Conservation (phyloP, 2,113 vertebrate genomes). For the Calcarius ornatus region DNA sequence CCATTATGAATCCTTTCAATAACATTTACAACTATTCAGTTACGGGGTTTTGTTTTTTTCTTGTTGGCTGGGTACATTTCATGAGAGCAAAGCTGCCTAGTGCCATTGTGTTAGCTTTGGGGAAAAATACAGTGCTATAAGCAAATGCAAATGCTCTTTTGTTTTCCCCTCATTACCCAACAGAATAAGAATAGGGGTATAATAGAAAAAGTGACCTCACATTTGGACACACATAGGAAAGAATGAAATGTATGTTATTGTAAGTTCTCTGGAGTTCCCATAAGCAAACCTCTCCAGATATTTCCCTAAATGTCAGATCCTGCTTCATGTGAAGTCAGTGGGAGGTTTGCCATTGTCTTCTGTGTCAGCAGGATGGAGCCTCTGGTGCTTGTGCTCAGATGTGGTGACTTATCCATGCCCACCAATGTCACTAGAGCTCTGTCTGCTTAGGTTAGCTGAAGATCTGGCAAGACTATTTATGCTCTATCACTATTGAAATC, state of each 20-base stretch:
- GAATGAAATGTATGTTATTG: conserved; percentile 10
- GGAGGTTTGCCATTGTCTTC: conserved; percentile 30
- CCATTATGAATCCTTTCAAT: conserved; percentile 36
- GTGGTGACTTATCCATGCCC: background rate
- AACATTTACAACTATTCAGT: conserved; percentile 38
- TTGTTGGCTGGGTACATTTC: conserved; percentile 28
- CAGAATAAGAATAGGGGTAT: conserved; percentile 16
- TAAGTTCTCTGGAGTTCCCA: background rate
- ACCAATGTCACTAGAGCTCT: background rate
- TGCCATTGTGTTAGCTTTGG: conserved; percentile 4
- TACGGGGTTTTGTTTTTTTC: background rate
- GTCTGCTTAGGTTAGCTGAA: background rate
- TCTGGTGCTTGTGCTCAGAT: background rate
- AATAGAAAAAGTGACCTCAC: conserved; percentile 44
- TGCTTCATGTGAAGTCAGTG: background rate
- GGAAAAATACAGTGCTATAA: conserved; percentile 26
- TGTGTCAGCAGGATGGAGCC: background rate
- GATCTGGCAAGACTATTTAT: background rate
- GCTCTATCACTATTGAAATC: background rate
- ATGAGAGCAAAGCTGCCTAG: conserved; percentile 38
- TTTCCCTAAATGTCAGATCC: background rate
- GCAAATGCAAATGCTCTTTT: conserved; percentile 34
- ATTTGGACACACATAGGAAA: conserved; percentile 14
- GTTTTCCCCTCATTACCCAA: background rate
- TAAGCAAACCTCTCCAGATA: conserved; percentile 4